Evolutionary conservation across 2,797 vertebrate species (phyloP), one percentile per base, ranked within the genome.

Genomic region (Ctenosaura bakeri): DNA sequence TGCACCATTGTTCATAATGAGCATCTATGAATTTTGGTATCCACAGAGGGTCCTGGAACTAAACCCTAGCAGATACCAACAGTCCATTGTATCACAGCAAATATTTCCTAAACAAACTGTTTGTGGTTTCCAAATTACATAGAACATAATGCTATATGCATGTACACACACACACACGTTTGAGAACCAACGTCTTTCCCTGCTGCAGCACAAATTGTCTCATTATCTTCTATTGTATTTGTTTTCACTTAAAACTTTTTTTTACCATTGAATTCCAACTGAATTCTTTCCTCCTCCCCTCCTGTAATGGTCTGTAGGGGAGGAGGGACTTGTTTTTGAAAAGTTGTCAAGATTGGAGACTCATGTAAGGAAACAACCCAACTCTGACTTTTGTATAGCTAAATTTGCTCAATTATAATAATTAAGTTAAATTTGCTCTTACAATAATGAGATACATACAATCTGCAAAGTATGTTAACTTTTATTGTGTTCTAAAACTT

Each of bases 151-250:
- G 89, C 46, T 62, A 22, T 62, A 62, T 62, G 22, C 22, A 20
- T 16, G 56, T 76, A 52, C 10, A 38, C 10, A 38, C 20, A 90
- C 62, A 81, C n/a, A 66, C 59, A 42, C n/a, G n/a, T 13, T 62
- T 52, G 73, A 87, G 35, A 87, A 83, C 59, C 76, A 56, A 56
- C 76, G 59, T 56, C 83, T 80, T 73, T 78, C 32, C 66, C 35
- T 3, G 24, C 50, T 83, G 50, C 50, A 66, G 29, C 80, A 78
- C 46, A 83, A 78, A 87, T 83, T 69, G 71, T 83, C 64, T 92
- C 88, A 89, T 89, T 91, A 89, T 71, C 71, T 77, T 74, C 69
- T n/a, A 88, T 89, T 89, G 88, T 89, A 83, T 83, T 79, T 84
- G 91, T 87, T 87, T 92, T 87, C 52, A 84, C 71, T 78, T 87